phyloP scores from a whole-genome alignment of 2,797 vertebrate genomes.

The Meda fulgida region DNA sequence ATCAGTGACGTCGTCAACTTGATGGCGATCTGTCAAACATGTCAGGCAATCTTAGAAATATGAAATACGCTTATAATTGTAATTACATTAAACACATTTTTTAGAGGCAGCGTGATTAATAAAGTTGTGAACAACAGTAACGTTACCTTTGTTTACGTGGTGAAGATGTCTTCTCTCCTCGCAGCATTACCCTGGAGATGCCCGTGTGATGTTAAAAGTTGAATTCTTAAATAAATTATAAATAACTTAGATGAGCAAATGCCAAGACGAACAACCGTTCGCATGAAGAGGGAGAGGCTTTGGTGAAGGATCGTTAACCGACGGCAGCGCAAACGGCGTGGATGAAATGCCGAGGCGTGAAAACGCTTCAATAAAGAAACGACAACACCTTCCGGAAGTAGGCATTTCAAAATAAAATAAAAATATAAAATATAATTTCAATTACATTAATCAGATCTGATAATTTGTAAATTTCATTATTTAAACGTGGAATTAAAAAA shows the following conservation, averaged over 20 bases:
- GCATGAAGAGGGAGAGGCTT: background rate
- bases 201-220: background rate
- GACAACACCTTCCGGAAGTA: slow-evolving; percentile 40
- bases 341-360: slow-evolving; percentile 16
- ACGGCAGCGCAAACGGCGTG: background rate
- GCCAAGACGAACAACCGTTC: background rate
- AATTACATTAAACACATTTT: background rate
- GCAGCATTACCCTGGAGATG: slow-evolving; percentile 25
- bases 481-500: background rate
- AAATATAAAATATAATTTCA: background rate
- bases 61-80: background rate
- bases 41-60: background rate
- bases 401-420: slow-evolving; percentile 33
- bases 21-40: slow-evolving; percentile 22
- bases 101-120: background rate
- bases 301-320: background rate
- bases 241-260: background rate
- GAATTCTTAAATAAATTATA: background rate
- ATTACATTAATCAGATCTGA: background rate
- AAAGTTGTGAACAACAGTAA: background rate
- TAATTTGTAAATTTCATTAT: background rate
- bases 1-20: slow-evolving; percentile 20
- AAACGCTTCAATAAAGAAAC: slow-evolving; percentile 6
- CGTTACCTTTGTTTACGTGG: slow-evolving; percentile 27
- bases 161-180: slow-evolving; percentile 14